Evolutionary conservation across 64 coral and sea anemone species (phyloP), one percentile per base, ranked within the genome.

Genomic region (Pocillopora verrucosa): DNA sequence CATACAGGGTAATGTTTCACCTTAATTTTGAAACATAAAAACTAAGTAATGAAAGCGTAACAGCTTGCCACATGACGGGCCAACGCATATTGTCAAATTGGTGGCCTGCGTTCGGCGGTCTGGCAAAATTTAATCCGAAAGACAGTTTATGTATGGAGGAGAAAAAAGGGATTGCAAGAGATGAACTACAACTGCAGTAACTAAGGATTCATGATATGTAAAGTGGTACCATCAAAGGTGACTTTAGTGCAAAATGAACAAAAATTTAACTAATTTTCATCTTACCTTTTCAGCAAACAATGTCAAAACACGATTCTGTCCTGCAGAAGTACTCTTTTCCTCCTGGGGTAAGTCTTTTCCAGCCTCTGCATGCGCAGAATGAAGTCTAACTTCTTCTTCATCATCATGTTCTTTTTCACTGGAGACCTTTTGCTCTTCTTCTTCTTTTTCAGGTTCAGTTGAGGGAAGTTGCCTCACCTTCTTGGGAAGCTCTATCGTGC

Each of bases 231-330:
- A 51, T 51, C 7, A 7, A 7, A 51, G 41, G 41, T 51, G 41
- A 51, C 41, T 7, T 51, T 4, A 51, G 41, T 51, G n/a, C 10
- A 25, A 5, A 70, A 24, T 70, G 22, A 20, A 24, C 20, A 7
- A 70, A 11, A n/a, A 70, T 20, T 36, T 16, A 34, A 69, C 19
- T 10, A 6, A 60, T 36, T 30, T 19, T 37, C 34, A 17, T 59
- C 20, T 58, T 70, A 93, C 91, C 91, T 93, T 93, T 81, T 75
- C 77, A 13, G 67, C 58, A 65, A 88, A 82, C n/a, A 93, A 16
- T 6, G 56, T 82, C 72, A 93, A 56, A 37, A 78, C 76, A 56
- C 22, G 80, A 4, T 88, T 58, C 11, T 13, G 17, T 34, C 1
- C 41, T 51, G 41, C 16, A 67, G 9, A 59, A 51, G 56, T 77